These are phyloP conservation scores for Clitarchus hookeri DNA, from an alignment of 2,888 invertebrate species.

Conservation along the genomic window DNA sequence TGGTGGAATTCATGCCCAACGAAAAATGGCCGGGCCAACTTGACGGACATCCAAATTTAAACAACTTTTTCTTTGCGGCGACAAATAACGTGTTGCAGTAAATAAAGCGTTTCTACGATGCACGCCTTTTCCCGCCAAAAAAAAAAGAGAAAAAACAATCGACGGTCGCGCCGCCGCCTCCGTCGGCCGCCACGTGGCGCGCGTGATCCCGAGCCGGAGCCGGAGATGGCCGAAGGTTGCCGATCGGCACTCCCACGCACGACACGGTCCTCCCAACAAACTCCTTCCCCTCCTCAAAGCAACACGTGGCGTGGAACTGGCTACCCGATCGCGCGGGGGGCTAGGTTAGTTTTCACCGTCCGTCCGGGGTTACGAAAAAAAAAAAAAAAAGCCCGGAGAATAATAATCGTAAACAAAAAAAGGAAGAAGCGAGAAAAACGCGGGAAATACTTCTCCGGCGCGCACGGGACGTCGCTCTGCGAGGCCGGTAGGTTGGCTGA, in stretches of 20 bases:
- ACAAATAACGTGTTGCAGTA: too few species aligned
- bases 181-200: neutral
- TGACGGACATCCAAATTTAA: too few species aligned
- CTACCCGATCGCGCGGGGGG: neutral
- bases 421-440: neutral
- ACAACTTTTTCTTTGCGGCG: too few species aligned
- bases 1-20: too few species aligned
- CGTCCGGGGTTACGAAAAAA: neutral
- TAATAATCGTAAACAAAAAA: neutral
- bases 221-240: neutral
- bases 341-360: neutral
- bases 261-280: neutral
- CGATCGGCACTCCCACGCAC: neutral
- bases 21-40: too few species aligned
- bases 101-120: too few species aligned
- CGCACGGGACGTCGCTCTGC: neutral
- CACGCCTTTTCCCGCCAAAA: neutral
- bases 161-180: neutral
- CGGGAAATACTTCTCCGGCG: neutral
- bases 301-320: neutral
- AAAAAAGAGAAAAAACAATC: neutral
- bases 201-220: neutral
- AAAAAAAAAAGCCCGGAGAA: neutral
- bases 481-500: neutral
- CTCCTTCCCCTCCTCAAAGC: neutral